These are phyloP conservation scores for Panthera leo DNA, from an alignment of 2,113 vertebrate genomes.

Conservation along the genomic window DNA sequence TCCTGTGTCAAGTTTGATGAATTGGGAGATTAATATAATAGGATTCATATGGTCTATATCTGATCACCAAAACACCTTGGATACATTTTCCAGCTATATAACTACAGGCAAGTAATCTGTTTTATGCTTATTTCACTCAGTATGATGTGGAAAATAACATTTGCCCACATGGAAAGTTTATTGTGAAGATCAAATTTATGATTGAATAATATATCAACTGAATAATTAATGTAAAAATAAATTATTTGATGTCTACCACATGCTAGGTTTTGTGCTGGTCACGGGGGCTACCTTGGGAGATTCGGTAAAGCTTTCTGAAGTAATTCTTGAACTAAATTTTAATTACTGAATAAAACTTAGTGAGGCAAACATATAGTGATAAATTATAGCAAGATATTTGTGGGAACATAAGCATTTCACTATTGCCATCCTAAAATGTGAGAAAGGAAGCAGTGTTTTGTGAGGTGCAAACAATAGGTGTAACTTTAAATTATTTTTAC, in stretches of 20 bases:
- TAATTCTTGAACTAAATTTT: neutral
- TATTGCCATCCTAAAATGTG: neutral
- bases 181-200: neutral
- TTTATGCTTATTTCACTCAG: neutral
- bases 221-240: neutral
- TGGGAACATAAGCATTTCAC: neutral
- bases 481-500: neutral
- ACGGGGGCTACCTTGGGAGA: neutral
- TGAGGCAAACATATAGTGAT: neutral
- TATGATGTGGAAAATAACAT: neutral
- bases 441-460: neutral
- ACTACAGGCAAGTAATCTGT: neutral
- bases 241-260: neutral
- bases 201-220: neutral
- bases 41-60: neutral
- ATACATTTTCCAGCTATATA: neutral
- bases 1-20: neutral
- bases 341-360: neutral
- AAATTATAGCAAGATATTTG: neutral
- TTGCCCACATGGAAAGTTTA: neutral
- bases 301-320: neutral
- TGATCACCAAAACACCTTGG: neutral
- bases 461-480: neutral
- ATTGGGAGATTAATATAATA: neutral
- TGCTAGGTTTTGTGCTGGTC: neutral